Conservation (phyloP, 2,888 invertebrate species). For the Barypeithes pellucidus region DNA sequence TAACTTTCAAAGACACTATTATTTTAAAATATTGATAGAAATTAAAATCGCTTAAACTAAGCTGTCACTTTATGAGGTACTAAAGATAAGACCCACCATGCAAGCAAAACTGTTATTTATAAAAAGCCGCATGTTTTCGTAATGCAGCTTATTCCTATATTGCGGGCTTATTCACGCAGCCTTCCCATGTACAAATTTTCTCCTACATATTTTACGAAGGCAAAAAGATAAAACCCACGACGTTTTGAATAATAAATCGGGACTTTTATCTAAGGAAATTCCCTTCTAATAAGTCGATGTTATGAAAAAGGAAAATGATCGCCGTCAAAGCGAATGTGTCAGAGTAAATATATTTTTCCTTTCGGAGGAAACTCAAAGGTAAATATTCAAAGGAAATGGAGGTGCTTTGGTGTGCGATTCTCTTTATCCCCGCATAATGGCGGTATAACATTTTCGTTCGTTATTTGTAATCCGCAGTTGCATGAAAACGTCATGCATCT, state of each 20-base stretch:
- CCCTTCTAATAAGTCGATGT: constrained; percentile 49
- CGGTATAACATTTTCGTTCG: constrained; percentile 48
- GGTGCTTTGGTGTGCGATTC: constrained; percentile 47
- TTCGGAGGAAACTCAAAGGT: constrained; percentile 50
- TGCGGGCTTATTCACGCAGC: constrained; percentile 25
- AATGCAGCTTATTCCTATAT: constrained; percentile 28
- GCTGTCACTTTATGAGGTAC: not conserved
- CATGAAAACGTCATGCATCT: constrained; percentile 34
- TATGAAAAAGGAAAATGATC: constrained; percentile 47
- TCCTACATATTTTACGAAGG: constrained; percentile 46
- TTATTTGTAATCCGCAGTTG: constrained; percentile 41
- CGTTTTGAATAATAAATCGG: constrained; percentile 50
- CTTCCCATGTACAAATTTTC: constrained; percentile 31
- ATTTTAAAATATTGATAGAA: too few relatives aligned
- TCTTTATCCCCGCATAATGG: constrained; percentile 51
- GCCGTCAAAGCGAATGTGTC: constrained; percentile 53
- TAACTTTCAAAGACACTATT: too few relatives aligned
- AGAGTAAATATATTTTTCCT: constrained; percentile 53
- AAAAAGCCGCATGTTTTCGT: not conserved
- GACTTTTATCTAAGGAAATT: constrained; percentile 47
- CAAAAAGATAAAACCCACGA: constrained; percentile 40
- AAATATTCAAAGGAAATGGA: constrained; percentile 49
- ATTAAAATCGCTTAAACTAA: too few relatives aligned
- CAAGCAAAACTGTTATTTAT: not conserved
- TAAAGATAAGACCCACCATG: not conserved